phyloP scores from a whole-genome alignment of 2,113 vertebrate genomes.

The Channa argus region DNA sequence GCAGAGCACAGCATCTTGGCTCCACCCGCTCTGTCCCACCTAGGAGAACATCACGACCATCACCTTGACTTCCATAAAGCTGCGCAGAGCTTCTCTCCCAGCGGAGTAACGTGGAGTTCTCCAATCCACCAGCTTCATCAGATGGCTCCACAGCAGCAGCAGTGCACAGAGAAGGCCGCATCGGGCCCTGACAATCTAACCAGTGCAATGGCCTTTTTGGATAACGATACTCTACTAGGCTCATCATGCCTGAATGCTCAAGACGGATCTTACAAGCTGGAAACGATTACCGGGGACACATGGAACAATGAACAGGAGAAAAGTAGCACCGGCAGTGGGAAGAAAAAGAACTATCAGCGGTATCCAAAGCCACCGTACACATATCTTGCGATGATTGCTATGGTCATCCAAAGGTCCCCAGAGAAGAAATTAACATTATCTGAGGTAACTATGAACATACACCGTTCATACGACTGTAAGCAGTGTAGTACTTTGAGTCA shows the following conservation, averaged over 20 bases:
- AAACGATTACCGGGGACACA: background rate
- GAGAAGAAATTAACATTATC: constrained; percentile 89
- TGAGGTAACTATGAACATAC: constrained; percentile 82
- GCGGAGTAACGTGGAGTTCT: constrained; percentile 52
- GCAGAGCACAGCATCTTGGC: constrained; percentile 72
- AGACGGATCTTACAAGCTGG: constrained; percentile 20
- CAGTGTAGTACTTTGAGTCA: too few species aligned
- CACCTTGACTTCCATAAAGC: constrained; percentile 71
- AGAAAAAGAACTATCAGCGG: constrained; percentile 90
- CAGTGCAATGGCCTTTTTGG: constrained; percentile 60
- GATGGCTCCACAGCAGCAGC: constrained; percentile 61
- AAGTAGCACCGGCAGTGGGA: constrained; percentile 52
- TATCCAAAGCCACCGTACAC: constrained; percentile 93
- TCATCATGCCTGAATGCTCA: constrained; percentile 24
- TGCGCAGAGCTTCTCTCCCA: constrained; percentile 37
- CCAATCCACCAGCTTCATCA: constrained; percentile 54
- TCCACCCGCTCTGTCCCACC: constrained; percentile 70
- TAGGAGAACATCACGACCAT: constrained; percentile 64
- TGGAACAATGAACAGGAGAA: constrained; percentile 62
- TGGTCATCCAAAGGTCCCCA: constrained; percentile 90
- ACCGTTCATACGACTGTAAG: background rate
- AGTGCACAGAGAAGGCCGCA: constrained; percentile 48
- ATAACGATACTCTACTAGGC: constrained; percentile 27
- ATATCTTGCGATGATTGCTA: constrained; percentile 92
- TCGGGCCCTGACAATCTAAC: constrained; percentile 23